Evolutionary conservation across 2,888 invertebrate genomes (phyloP).

Genomic region (Phyllotreta cruciferae): DNA sequence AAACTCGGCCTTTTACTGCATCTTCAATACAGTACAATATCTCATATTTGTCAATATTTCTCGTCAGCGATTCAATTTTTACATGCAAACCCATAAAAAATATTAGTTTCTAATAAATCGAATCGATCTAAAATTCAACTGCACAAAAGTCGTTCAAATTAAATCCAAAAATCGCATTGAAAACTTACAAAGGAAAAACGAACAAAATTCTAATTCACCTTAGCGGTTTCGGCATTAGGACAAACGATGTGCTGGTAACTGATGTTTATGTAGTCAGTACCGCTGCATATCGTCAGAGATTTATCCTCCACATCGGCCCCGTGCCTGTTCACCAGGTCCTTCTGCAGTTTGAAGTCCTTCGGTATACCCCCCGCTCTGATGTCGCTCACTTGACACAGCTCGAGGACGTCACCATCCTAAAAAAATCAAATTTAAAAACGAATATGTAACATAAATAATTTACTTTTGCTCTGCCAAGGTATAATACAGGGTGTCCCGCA

Average conservation of each 20-base stretch:
- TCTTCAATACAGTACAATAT: slow-evolving; percentile 1
- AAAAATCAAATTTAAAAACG: slow-evolving; percentile 48
- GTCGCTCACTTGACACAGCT: slow-evolving; percentile 98
- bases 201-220: slow-evolving; percentile 68
- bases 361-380: slow-evolving; percentile 92
- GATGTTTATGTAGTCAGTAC: slow-evolving; percentile 98
- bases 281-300: slow-evolving; percentile 96
- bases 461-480: background rate
- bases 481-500: no score
- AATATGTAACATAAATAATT: background rate
- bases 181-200: slow-evolving; percentile 11
- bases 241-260: slow-evolving; percentile 97
- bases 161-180: slow-evolving; percentile 12
- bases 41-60: slow-evolving; percentile 3
- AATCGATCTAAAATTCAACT: background rate
- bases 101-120: slow-evolving; percentile 6
- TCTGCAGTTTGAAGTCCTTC: slow-evolving; percentile 83
- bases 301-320: slow-evolving; percentile 86
- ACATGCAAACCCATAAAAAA: slow-evolving; percentile 11
- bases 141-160: slow-evolving; percentile 9
- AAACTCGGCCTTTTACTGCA: background rate
- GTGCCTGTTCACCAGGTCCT: slow-evolving; percentile 79
- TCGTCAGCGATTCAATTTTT: slow-evolving; percentile 16
- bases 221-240: slow-evolving; percentile 90
- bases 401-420: slow-evolving; percentile 98